Evolutionary conservation across 2,888 invertebrate species (phyloP), one percentile per base, ranked within the genome.

Genomic region (Harpalus rubripes): DNA sequence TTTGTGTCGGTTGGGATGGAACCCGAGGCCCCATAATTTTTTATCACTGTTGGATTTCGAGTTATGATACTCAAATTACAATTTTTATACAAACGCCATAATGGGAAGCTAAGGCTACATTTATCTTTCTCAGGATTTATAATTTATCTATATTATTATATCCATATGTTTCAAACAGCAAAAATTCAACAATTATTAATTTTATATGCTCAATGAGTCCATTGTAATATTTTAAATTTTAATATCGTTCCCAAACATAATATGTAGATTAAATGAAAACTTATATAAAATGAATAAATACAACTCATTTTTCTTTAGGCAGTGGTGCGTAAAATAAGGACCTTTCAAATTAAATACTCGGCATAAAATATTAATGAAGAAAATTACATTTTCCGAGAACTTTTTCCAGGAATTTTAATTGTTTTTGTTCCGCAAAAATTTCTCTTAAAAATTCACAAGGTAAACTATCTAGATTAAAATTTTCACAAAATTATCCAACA

Each of bases 301-400:
- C 32, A 32, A 32, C 26, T 1, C 68, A 68, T 39, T 4, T 39
- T 68, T 39, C 22, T 39, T 32, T 7, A 15, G 26, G 39, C 68
- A 68, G 15, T 15, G 68, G 15, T 15, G 68, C 44, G 16, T 74
- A 74, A 63, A 15, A 1, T 32, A 68, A 8, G 15, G 41, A 59
- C 72, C 72, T 32, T 16, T 44, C 16, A 52, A 41, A 74, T 74
- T 74, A 41, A 74, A 74, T 22, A 52, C 72, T 74, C 41, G 32
- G 41, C 72, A 74, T 74, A 74, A 74, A 74, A 74, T 44, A 74
- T 74, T 52, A 44, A 74, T 44, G 72, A 74, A 74, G 72, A 74
- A 74, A 74, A 74, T 74, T 74, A 74, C 41, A 74, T 44, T 74
- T 18, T 18, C 72, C 0, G 5, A 4, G 16, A 41, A 74, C 8